Percentiles rank a stretch among this genome's conserved stretches.
These are phyloP conservation scores for Xestia xanthographa DNA, from an alignment of 2,888 invertebrate species.

Conservation along the genomic window DNA sequence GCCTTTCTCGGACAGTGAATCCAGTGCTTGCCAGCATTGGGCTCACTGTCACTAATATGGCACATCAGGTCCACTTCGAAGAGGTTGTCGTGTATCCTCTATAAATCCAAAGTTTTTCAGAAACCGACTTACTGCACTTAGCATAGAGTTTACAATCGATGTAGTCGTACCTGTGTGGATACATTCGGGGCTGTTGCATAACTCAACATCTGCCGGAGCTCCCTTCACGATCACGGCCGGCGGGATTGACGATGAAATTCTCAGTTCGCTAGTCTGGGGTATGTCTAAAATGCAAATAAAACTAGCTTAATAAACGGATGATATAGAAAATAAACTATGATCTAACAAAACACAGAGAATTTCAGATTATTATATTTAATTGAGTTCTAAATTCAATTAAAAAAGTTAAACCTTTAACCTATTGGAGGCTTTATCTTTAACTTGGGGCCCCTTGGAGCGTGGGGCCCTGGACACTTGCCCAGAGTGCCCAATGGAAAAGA, in stretches of 20 bases:
- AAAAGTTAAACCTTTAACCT: not conserved
- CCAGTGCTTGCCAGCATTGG: not conserved
- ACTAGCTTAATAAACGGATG: constrained; percentile 67
- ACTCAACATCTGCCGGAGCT: constrained; percentile 73
- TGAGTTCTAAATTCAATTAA: not conserved
- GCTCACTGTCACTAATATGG: not conserved
- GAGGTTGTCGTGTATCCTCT: not conserved
- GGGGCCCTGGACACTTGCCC: no score
- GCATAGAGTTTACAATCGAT: not conserved
- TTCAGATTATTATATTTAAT: not conserved
- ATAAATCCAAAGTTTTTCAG: not conserved
- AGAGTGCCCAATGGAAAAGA: not conserved
- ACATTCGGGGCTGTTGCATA: constrained; percentile 95
- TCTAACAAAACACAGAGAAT: not conserved
- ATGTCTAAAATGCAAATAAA: constrained; percentile 82
- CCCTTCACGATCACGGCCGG: constrained; percentile 80
- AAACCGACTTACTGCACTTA: not conserved
- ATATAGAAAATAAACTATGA: constrained; percentile 21
- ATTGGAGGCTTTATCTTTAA: no score
- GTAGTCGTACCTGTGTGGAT: constrained; percentile 92
- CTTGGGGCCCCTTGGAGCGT: not conserved
- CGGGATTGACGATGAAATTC: constrained; percentile 84
- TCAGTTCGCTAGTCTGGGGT: constrained; percentile 88
- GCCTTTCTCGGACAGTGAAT: not conserved
- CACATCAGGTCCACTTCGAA: not conserved